Evolutionary conservation across 2,797 vertebrate genomes (phyloP), one percentile per base, ranked within the genome.

Genomic region (Oreochromis grahami): DNA sequence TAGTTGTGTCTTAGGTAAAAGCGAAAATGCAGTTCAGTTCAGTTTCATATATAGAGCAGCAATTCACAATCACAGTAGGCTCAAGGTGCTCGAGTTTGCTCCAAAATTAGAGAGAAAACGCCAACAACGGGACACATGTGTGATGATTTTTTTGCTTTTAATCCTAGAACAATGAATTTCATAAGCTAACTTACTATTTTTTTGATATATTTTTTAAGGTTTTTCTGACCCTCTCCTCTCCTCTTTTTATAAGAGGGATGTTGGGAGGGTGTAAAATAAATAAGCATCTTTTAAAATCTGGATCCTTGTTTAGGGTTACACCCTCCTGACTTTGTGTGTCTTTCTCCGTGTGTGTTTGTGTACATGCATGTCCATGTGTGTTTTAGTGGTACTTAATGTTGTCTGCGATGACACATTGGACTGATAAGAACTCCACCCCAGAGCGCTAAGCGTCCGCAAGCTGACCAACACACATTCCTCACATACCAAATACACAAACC

Each of bases 401-500:
- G 78, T 83, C 78, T 76, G 81, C 63, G 88, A 93, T 90, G 86
- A 93, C 86, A 94, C 50, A 11, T 85, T 79, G 41, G 50, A 48
- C 88, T 65, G 84, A 93, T 91, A 91, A 91, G 83, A 91, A 63
- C 87, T 93, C 88, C 91, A 88, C 89, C 91, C 88, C 86, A 84
- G 78, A 90, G 68, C 38, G 14, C 81, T 19, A 63, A 88, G 80
- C 8, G 70, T 92, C 87, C 81, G 51, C 78, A 41, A 21, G 80
- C 83, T 86, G 88, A 89, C 87, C 26, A 8, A 82, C 80, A 84
- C 80, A 83, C 94, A 94, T 95, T 95, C 94, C 89, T 87, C 45
- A 86, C 93, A 95, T 94, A 87, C 92, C 94, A 86, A 84, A 87
- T 86, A 90, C 79, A 91, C 84, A 91, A 88, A 94, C 88, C 89